Percentiles rank a stretch among this genome's conserved stretches.
Conservation (phyloP, 2,888 invertebrate genomes). For the Harpagoxenus sublaevis region DNA sequence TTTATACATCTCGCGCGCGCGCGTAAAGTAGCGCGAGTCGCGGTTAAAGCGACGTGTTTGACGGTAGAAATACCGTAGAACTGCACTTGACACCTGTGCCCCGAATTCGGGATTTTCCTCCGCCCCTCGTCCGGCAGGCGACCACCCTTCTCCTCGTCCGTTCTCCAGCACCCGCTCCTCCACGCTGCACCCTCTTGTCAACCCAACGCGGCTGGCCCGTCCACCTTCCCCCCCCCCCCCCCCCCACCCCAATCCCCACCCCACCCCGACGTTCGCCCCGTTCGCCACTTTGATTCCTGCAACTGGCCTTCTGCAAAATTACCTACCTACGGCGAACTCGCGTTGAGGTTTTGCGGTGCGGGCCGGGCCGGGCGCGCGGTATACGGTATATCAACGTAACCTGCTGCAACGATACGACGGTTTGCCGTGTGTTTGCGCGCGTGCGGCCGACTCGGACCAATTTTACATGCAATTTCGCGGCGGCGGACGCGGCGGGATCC, state of each 20-base stretch:
- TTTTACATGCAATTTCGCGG: slow-evolving; percentile 78
- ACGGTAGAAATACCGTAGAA: slow-evolving; percentile 68
- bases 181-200: slow-evolving; percentile 35
- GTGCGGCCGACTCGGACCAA: slow-evolving; percentile 69
- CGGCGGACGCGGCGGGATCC: slow-evolving; percentile 62
- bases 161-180: not conserved
- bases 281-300: slow-evolving; percentile 68
- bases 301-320: slow-evolving; percentile 70
- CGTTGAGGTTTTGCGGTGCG: slow-evolving; percentile 75
- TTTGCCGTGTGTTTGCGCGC: slow-evolving; percentile 28
- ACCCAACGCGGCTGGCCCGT: slow-evolving; percentile 19
- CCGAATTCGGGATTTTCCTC: slow-evolving; percentile 69
- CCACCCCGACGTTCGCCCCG: not conserved
- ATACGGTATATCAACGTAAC: slow-evolving; percentile 66
- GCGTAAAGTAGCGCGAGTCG: slow-evolving; percentile 68
- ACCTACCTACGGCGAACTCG: slow-evolving; percentile 67
- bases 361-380: slow-evolving; percentile 53
- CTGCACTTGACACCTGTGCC: slow-evolving; percentile 73
- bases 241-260: too few relatives aligned
- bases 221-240: too few relatives aligned
- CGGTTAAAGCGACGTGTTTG: slow-evolving; percentile 70
- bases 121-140: slow-evolving; percentile 1
- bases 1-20: slow-evolving; percentile 59
- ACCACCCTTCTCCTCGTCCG: not conserved
- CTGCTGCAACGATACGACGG: slow-evolving; percentile 13